phyloP scores from a whole-genome alignment of 2,888 invertebrate genomes.

The Helleia helle region DNA sequence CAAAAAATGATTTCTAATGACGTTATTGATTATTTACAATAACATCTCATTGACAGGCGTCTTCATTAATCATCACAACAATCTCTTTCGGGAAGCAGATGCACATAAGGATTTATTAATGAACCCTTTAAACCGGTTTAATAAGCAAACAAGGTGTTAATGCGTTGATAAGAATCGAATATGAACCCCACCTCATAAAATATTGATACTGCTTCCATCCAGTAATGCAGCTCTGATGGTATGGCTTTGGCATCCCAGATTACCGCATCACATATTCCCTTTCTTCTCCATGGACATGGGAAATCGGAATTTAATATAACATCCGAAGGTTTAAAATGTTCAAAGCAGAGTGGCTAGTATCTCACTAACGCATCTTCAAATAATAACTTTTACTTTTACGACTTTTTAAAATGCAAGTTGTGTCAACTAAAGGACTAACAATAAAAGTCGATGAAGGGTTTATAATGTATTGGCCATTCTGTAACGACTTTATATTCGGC shows the following conservation, averaged over 20 bases:
- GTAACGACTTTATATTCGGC: too few relatives aligned
- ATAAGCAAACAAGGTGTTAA: conserved; percentile 71
- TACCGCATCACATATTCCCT: conserved; percentile 57
- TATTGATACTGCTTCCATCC: conserved; percentile 67
- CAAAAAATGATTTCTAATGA: too few relatives aligned
- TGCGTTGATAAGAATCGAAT: conserved; percentile 55
- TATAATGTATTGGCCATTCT: conserved; percentile 8
- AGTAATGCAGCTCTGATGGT: conserved; percentile 54
- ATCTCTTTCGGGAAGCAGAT: conserved; percentile 44
- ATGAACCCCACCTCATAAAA: conserved; percentile 57
- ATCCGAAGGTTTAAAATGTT: conserved; percentile 25
- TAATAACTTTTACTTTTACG: conserved; percentile 70
- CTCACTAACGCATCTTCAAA: conserved; percentile 62
- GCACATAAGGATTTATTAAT: conserved; percentile 39
- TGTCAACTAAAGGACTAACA: conserved; percentile 46
- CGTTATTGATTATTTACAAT: too few relatives aligned
- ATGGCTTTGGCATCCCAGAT: conserved; percentile 60
- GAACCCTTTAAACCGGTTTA: conserved; percentile 31
- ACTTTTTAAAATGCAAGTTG: conserved; percentile 54
- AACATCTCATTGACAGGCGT: too few relatives aligned
- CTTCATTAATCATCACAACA: conserved; percentile 44
- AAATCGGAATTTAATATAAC: conserved; percentile 22
- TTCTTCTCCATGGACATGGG: conserved; percentile 24
- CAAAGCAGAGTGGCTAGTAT: conserved; percentile 66
- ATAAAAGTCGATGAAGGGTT: conserved; percentile 21